Evolutionary conservation across 1,140 invertebrate species (phyloP).

Genomic region (Drosophila ohnishii): DNA sequence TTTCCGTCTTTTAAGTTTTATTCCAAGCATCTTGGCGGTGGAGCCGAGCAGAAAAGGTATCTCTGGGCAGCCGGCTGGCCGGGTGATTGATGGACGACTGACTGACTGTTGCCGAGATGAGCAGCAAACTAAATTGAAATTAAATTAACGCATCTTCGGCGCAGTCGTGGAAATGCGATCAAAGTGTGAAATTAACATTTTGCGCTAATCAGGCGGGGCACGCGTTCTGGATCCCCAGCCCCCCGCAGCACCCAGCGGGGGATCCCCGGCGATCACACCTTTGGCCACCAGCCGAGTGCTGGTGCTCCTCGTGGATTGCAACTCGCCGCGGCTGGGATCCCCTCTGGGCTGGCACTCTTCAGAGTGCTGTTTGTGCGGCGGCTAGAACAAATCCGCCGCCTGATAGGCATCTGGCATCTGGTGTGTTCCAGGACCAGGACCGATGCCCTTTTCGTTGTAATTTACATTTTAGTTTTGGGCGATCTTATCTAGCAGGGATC

Average conservation of each 20-base stretch:
- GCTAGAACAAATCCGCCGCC: constrained; percentile 45
- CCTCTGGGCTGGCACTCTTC: background rate
- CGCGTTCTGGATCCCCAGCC: constrained; percentile 43
- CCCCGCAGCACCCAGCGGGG: constrained; percentile 24
- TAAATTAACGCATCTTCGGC: constrained; percentile 70
- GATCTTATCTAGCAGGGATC: constrained; percentile 45
- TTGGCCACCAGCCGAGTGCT: constrained; percentile 25
- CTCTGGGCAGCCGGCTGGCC: constrained; percentile 17
- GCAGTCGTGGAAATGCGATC: constrained; percentile 69
- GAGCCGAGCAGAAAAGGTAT: background rate
- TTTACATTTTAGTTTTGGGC: constrained; percentile 57
- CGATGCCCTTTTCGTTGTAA: constrained; percentile 65
- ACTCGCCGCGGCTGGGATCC: background rate
- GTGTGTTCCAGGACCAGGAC: background rate
- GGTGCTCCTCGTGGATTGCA: background rate
- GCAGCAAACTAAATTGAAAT: constrained; percentile 73
- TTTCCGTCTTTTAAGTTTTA: too few species aligned
- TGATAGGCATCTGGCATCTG: constrained; percentile 54
- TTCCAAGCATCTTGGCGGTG: background rate
- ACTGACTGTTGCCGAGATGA: constrained; percentile 24
- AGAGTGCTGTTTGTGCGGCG: constrained; percentile 31
- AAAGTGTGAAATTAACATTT: constrained; percentile 80
- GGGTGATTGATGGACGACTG: constrained; percentile 67
- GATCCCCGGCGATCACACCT: constrained; percentile 12
- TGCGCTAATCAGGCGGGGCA: constrained; percentile 71